Evolutionary conservation across 1,140 invertebrate species (phyloP).

Genomic region (Drosophila ironensis): DNA sequence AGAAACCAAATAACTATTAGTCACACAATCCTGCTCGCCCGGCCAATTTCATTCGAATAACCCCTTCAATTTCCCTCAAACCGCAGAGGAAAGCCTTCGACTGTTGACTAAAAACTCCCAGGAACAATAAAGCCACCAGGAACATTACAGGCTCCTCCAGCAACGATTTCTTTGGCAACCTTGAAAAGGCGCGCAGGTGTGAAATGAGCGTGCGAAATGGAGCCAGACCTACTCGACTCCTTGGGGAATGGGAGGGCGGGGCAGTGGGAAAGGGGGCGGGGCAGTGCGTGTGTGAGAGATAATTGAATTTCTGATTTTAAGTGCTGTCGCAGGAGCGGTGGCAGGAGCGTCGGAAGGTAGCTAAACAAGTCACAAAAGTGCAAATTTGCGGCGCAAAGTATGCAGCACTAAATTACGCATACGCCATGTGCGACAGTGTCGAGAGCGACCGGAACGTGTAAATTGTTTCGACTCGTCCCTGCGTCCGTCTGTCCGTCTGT

Average conservation of each 20-base stretch:
- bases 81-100: no score
- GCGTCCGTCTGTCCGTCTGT: no score
- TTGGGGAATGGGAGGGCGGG: neutral
- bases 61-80: no score
- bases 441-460: conserved; percentile 52
- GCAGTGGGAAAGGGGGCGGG: neutral
- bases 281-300: conserved; percentile 42
- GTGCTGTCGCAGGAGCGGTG: conserved; percentile 46
- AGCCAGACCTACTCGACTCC: conserved; percentile 19
- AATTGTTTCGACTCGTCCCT: conserved; percentile 39
- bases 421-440: conserved; percentile 55
- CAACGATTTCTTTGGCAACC: conserved; percentile 26
- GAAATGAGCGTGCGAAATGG: conserved; percentile 69
- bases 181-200: conserved; percentile 62
- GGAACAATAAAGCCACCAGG: conserved; percentile 53
- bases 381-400: conserved; percentile 72
- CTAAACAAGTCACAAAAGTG: conserved; percentile 78
- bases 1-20: neutral
- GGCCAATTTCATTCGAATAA: no score
- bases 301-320: conserved; percentile 80
- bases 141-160: neutral
- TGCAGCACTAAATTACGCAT: conserved; percentile 77
- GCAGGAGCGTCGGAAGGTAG: neutral
- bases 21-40: no score
- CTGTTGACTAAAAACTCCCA: conserved; percentile 16